These are phyloP conservation scores for Hylomyscus alleni DNA, from an alignment of 2,797 vertebrate species.

Conservation along the genomic window DNA sequence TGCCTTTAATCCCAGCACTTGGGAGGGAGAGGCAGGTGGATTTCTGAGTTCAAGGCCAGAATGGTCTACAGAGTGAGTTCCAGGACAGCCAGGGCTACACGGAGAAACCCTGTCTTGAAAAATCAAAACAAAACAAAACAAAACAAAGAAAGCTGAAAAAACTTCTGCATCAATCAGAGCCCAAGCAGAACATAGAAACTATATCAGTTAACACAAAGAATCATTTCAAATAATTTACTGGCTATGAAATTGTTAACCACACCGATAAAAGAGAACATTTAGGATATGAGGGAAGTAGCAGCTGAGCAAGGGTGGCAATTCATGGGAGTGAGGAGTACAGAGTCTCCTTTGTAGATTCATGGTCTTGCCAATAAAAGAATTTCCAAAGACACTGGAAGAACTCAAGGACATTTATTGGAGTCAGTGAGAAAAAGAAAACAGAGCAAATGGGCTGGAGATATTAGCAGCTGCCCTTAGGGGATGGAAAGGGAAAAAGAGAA, in stretches of 20 bases:
- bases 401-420: background rate
- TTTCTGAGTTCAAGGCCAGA: too few relatives aligned
- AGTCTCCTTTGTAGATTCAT: background rate
- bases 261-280: conserved; percentile 28
- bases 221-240: conserved; percentile 31
- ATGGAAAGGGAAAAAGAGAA: background rate
- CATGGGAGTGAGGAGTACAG: background rate
- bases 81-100: too few relatives aligned
- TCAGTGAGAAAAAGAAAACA: background rate
- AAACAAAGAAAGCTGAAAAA: background rate
- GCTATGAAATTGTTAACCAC: conserved; percentile 39
- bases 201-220: conserved; percentile 12
- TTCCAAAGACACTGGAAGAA: background rate
- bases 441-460: background rate
- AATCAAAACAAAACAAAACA: too few relatives aligned
- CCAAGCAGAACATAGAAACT: conserved; percentile 29
- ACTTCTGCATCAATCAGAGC: background rate
- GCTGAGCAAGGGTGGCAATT: background rate
- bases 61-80: too few relatives aligned
- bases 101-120: too few relatives aligned
- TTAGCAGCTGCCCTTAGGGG: background rate
- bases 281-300: background rate
- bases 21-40: too few relatives aligned
- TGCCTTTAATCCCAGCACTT: too few relatives aligned
- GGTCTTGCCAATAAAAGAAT: background rate